Conservation (phyloP, 2,797 vertebrate species). For the Acomys russatus region DNA sequence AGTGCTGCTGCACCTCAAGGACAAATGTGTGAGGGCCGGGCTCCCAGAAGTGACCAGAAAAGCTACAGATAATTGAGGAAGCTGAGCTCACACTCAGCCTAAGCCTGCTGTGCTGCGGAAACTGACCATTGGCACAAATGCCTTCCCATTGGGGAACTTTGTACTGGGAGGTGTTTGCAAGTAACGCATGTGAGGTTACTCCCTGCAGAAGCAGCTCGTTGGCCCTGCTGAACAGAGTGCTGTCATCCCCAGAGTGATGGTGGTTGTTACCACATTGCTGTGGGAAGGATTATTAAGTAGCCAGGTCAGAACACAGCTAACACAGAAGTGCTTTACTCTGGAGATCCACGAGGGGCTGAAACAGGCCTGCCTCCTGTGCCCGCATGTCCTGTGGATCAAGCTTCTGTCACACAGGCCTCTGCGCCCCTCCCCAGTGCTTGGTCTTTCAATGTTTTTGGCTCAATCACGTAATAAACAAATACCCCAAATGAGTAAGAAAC, state of each 20-base stretch:
- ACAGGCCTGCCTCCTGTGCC: too few relatives aligned
- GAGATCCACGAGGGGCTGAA: not conserved
- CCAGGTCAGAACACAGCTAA: not conserved
- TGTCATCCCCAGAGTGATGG: not conserved
- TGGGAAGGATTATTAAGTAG: not conserved
- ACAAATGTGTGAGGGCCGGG: not conserved
- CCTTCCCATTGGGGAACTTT: not conserved
- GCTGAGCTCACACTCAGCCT: too few relatives aligned
- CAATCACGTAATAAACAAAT: not conserved
- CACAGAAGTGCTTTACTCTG: not conserved
- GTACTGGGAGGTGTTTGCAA: not conserved
- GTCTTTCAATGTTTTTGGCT: not conserved
- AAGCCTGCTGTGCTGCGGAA: not conserved
- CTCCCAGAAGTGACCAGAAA: too few relatives aligned
- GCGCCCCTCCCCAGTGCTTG: not conserved
- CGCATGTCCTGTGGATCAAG: not conserved
- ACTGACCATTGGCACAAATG: fast-evolving
- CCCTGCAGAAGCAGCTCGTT: not conserved
- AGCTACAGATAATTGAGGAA: not conserved
- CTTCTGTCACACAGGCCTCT: not conserved
- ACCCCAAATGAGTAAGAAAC: not conserved
- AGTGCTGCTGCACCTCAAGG: not conserved
- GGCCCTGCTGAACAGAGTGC: not conserved
- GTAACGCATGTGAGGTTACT: not conserved
- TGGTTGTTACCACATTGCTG: not conserved